These are phyloP conservation scores for Chondrilla cf. caribensis DNA, from an alignment of 37 sponge, comb jelly and placozoan species.

Conservation along the genomic window DNA sequence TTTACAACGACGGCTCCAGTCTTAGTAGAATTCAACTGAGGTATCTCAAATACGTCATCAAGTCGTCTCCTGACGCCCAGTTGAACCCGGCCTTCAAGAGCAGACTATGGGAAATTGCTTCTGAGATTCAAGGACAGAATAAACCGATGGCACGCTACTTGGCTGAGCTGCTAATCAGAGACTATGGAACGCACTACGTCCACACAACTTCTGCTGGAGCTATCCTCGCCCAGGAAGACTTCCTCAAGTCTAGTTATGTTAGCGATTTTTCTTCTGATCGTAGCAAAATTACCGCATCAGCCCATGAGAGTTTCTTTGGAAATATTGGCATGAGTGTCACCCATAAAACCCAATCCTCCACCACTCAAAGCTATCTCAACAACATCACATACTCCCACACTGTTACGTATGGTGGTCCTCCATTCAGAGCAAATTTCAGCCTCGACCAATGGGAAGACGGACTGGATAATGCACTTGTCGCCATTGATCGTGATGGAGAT, in stretches of 20 bases:
- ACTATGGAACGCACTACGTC: constrained; percentile 53
- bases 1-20: constrained; percentile 39
- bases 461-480: constrained; percentile 43
- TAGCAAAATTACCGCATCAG: constrained; percentile 30
- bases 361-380: background rate
- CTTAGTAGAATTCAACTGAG: constrained; percentile 58
- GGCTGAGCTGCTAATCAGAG: constrained; percentile 41
- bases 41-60: constrained; percentile 41
- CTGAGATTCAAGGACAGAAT: constrained; percentile 41
- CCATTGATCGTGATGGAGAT: constrained; percentile 45
- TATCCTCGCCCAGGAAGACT: constrained; percentile 28
- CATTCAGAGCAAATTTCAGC: constrained; percentile 17
- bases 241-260: background rate
- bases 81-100: constrained; percentile 53
- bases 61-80: constrained; percentile 43
- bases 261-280: background rate
- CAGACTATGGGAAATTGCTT: constrained; percentile 60
- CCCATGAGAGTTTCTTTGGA: constrained; percentile 28
- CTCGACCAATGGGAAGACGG: constrained; percentile 38
- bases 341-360: background rate
- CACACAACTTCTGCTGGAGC: constrained; percentile 28
- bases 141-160: constrained; percentile 22
- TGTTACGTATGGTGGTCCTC: constrained; percentile 43
- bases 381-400: constrained; percentile 56
- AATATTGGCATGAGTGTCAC: background rate